These are phyloP conservation scores for Otolemur garnettii DNA, from an alignment of 2,113 vertebrate genomes.

Conservation along the genomic window DNA sequence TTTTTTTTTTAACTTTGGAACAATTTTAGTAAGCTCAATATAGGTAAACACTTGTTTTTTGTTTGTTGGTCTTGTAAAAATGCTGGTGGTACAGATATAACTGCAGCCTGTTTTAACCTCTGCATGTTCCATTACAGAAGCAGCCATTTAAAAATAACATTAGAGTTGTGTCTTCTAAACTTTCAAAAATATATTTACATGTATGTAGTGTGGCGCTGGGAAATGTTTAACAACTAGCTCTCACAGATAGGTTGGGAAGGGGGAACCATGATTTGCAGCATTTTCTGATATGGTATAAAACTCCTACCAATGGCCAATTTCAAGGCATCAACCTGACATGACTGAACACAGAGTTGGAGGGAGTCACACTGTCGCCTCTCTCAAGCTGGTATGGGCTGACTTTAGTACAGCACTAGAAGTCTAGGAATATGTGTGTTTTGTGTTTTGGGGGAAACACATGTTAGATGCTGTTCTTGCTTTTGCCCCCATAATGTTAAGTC, in stretches of 20 bases:
- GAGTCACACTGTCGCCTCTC: rapidly evolving
- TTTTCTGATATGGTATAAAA: neutral
- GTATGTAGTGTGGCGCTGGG: neutral
- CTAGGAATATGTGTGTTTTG: neutral
- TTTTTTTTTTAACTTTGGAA: neutral
- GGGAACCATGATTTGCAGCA: neutral
- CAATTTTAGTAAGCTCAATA: neutral
- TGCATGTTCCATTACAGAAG: neutral
- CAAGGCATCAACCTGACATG: neutral
- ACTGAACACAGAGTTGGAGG: neutral
- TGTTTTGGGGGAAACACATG: too few relatives aligned
- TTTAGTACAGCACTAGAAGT: rapidly evolving
- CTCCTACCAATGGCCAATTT: neutral
- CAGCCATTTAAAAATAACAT: neutral
- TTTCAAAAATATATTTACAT: neutral
- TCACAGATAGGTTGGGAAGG: neutral
- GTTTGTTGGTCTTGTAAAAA: neutral
- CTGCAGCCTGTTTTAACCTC: neutral
- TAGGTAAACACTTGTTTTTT: neutral
- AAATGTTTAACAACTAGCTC: neutral
- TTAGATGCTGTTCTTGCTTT: neutral
- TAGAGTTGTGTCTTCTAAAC: neutral
- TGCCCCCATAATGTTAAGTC: neutral
- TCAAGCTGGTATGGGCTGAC: too few relatives aligned
- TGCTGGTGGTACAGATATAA: neutral